Evolutionary conservation across 2,797 vertebrate species (phyloP), one percentile per base, ranked within the genome.

Genomic region (Paedocypris micromegethes): DNA sequence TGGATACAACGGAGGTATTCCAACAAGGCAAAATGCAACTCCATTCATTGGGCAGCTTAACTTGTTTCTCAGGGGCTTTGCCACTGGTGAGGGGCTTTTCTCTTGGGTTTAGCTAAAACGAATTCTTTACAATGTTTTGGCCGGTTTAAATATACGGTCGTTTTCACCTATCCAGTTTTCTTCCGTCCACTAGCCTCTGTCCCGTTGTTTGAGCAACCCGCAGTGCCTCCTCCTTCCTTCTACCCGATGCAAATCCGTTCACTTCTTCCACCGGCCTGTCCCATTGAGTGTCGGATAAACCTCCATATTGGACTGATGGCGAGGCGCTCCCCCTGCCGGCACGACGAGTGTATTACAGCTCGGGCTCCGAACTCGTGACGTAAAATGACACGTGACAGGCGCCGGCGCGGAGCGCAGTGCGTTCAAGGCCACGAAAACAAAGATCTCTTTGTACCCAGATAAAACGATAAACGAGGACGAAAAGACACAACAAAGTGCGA

Each of bases 11-110:
- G 94, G 93, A 65, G 95, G 95, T 88, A 96, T 96, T 92, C 95
- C 95, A 90, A 98, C 95, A 89, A 98, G 93, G 91, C 95, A 98
- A 86, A 98, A 97, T 72, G 94, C 92, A 91, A 97, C 95, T 92
- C 95, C 95, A 98, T 97, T 97, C 95, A 98, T 97, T 90, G 89
- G 93, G 86, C 82, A 80, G 87, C 85, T 78, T 81, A 81, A 71
- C 80, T 79, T 75, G 86, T 85, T 74, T 1, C 61, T 79, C 75
- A 74, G 83, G 47, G 50, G 59, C 56, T 62, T 54, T 81, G 3
- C 73, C 23, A 23, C 23, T 23, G 23, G 70, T 78, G 80, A 76
- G 74, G 80, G 74, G 65, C 77, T 58, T 78, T 72, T 66, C 23
- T 23, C 23, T 23, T 77, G 75, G 61, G 64, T 60, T 72, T 72